Evolutionary conservation across 2,797 vertebrate genomes (phyloP).

Genomic region (Vireo griseus): DNA sequence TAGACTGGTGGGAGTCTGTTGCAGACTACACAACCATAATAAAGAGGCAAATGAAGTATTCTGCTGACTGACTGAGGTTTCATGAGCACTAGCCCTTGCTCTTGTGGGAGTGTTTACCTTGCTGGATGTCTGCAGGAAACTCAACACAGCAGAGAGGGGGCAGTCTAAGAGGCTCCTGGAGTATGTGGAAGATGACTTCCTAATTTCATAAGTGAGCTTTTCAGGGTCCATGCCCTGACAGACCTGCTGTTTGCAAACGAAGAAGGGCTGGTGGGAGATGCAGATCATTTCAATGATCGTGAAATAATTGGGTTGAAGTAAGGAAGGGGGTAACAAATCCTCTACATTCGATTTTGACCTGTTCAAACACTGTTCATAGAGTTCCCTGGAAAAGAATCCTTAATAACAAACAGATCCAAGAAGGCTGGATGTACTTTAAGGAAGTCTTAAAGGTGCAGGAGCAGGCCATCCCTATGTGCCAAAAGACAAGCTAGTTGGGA

Average conservation of each 20-base stretch:
- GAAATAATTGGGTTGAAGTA: not conserved
- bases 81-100: accelerated
- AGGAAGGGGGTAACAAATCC: not conserved
- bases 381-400: not conserved
- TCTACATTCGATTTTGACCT: not conserved
- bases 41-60: not conserved
- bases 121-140: not conserved
- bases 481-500: not conserved
- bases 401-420: not conserved
- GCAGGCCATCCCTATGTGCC: not conserved
- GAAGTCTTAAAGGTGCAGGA: not conserved
- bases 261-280: not conserved
- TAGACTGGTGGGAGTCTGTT: too few species aligned
- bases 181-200: not conserved
- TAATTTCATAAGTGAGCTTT: not conserved
- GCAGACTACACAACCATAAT: not conserved
- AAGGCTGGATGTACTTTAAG: not conserved
- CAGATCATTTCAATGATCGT: not conserved
- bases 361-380: not conserved
- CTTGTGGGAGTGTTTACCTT: not conserved
- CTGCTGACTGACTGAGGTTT: not conserved
- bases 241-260: not conserved
- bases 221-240: not conserved
- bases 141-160: not conserved
- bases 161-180: not conserved